Percentiles rank a stretch among this genome's conserved stretches.
phyloP scores from a whole-genome alignment of 2,113 vertebrate species.

The Eublepharis macularius region DNA sequence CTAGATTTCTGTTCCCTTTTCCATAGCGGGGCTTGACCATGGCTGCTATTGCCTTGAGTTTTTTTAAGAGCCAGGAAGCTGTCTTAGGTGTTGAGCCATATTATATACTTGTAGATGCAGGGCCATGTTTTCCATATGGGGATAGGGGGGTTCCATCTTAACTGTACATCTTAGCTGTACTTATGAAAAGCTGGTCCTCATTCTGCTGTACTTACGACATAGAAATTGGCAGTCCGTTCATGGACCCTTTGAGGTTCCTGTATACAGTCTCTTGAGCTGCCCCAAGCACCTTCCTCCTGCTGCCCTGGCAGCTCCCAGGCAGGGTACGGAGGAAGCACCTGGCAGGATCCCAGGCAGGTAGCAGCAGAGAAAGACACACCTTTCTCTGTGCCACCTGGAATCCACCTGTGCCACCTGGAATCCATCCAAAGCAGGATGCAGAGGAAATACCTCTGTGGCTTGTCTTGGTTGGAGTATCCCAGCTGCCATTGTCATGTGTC shows the following conservation, averaged over 20 bases:
- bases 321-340: too few relatives aligned
- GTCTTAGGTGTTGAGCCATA: too few relatives aligned
- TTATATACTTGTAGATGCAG: background rate
- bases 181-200: background rate
- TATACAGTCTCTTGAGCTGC: background rate
- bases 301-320: too few relatives aligned
- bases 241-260: background rate
- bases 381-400: too few relatives aligned
- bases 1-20: background rate
- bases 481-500: too few relatives aligned
- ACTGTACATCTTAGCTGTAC: background rate
- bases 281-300: background rate
- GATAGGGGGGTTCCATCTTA: background rate
- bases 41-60: background rate
- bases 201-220: background rate
- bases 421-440: too few relatives aligned
- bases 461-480: too few relatives aligned
- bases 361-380: too few relatives aligned
- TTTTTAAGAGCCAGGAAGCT: background rate
- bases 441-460: too few relatives aligned
- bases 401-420: too few relatives aligned
- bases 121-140: background rate
- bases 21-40: background rate
- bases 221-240: background rate
- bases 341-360: too few relatives aligned